These are phyloP conservation scores for Notolepis coatsorum DNA, from an alignment of 2,797 vertebrate species.

Conservation along the genomic window DNA sequence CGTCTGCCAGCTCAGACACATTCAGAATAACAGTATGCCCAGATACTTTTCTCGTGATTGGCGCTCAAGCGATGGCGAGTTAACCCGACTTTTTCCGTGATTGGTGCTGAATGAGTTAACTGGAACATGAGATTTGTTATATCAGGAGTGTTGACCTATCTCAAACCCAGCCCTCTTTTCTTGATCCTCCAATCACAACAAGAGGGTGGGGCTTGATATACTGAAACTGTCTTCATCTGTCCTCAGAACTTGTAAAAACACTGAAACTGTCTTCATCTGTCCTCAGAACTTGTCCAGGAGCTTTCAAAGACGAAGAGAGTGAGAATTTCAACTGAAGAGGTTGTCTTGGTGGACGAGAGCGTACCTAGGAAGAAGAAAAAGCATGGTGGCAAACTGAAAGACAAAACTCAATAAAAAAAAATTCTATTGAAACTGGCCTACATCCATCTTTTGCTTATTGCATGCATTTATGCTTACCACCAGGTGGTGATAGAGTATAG, in stretches of 20 bases:
- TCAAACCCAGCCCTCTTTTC: too few species aligned
- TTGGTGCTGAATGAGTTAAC: too few species aligned
- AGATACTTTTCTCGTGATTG: too few species aligned
- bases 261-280: background rate
- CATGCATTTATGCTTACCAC: conserved; percentile 4
- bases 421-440: conserved; percentile 5
- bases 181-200: too few species aligned
- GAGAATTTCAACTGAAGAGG: conserved; percentile 63
- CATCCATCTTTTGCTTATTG: background rate
- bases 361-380: conserved; percentile 73
- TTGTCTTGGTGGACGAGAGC: conserved; percentile 75
- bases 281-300: conserved; percentile 47
- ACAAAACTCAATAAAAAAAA: conserved; percentile 46
- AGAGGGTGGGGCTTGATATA: too few species aligned
- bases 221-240: background rate
- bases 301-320: conserved; percentile 70
- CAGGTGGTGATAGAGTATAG: background rate
- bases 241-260: conserved; percentile 41
- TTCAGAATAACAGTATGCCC: too few species aligned
- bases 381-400: conserved; percentile 48
- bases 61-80: too few species aligned
- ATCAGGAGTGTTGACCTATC: too few species aligned
- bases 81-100: too few species aligned
- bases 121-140: too few species aligned
- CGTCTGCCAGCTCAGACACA: too few species aligned